Evolutionary conservation across 2,888 invertebrate species (phyloP).

Genomic region (Eulithis prunata): DNA sequence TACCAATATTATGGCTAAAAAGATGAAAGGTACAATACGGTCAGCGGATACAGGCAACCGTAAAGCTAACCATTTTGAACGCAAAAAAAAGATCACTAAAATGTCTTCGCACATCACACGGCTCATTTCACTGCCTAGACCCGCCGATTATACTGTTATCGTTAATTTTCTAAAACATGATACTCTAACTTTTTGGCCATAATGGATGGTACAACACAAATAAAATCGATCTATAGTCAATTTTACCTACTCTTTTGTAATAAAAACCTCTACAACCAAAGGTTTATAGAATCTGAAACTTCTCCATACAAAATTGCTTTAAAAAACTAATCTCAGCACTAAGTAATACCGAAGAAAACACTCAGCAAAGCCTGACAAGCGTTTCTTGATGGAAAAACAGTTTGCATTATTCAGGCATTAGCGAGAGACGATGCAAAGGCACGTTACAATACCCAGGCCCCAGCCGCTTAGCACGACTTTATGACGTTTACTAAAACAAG

Average conservation of each 20-base stretch:
- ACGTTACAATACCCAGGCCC: slow-evolving; percentile 22
- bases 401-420: slow-evolving; percentile 54
- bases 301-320: slow-evolving; percentile 8
- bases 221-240: too few relatives aligned
- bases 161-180: background rate
- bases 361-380: slow-evolving; percentile 14
- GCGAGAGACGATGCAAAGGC: slow-evolving; percentile 35
- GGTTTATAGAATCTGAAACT: background rate
- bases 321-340: slow-evolving; percentile 22
- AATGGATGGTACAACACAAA: too few relatives aligned
- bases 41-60: too few relatives aligned
- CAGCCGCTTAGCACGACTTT: background rate
- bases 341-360: slow-evolving; percentile 19
- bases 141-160: background rate
- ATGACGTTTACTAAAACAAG: background rate
- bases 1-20: background rate
- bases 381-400: slow-evolving; percentile 38
- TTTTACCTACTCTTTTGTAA: too few relatives aligned
- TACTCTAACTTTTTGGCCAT: too few relatives aligned
- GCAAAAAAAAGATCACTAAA: too few relatives aligned
- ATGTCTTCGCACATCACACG: too few relatives aligned
- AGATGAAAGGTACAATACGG: background rate
- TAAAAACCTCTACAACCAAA: too few relatives aligned
- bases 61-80: too few relatives aligned
- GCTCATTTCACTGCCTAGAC: too few relatives aligned